Base-by-base conservation (phyloP, 2,113 vertebrate genomes). In the Mirounga angustirostris region DNA sequence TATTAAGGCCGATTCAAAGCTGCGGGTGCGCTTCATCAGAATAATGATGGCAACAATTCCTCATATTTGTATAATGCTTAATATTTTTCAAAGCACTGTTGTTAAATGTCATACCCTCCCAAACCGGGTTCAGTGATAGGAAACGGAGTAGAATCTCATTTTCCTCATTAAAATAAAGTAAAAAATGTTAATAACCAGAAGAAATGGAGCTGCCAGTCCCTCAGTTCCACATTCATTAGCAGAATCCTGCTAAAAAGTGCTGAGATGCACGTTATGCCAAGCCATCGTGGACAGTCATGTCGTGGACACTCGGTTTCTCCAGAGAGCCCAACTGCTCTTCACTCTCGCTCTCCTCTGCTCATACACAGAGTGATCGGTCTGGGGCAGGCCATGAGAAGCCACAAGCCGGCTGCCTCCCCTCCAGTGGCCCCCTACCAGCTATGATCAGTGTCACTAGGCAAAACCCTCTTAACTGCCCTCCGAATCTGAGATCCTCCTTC, bases 61-160 rank as follows among this genome's bases (percentile, higher is more conserved):
- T 95, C 50, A 4, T 98, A 85, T 98, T 98, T 98, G 97, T 97
- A 96, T 96, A 98, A 98, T 96, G 94, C 96, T 97, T 98, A 98
- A 97, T 98, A 97, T 97, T 97, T 98, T 98, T 97, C 97, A 94
- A 97, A 94, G 97, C 96, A 92, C 95, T 98, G 96, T 97, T 98
- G 94, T 94, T 98, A 98, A 98, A 98, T 98, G 97, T 98, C 97
- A 98, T 95, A 61, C 78, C 88, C 97, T 98, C 97, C 97, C 97
- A 97, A 97, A 95, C 90, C 50, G 52, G 73, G 83, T 96, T 83
- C 84, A 1, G 82, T 69, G 92, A 96, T 95, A 95, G 46, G 93
- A 94, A 97, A 15, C 1, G 43, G 43, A 92, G 79, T 56, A 92
- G 5, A 2, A 94, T 89, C 50, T 73, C 65, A 95, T 76, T 91